Base-by-base conservation (phyloP, 2,113 vertebrate species). In the Hippoglossus stenolepis region DNA sequence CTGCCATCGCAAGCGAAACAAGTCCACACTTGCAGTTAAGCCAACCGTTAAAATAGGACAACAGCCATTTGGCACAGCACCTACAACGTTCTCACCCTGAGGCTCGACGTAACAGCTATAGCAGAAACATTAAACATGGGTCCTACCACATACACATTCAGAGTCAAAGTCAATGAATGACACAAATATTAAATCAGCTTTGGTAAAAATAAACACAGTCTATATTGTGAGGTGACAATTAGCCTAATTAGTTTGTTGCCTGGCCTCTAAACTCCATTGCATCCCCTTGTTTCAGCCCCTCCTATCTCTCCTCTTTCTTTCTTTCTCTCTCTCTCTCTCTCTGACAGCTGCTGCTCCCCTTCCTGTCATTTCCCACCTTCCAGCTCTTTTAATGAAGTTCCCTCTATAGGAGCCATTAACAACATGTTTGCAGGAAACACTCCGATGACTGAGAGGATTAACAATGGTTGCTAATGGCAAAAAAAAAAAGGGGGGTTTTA, bases 181-280 rank as follows among this genome's bases (percentile, higher is more conserved):
- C n/a, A 77, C 17, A 35, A 63, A 84, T 43, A 5, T 10, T 12
- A 40, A 79, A 73, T 68, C 57, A 61, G 54, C 64, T 65, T 56
- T 72, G 82, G 62, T 85, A 85, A 89, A 92, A 87, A 88, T 75
- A 87, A 89, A 79, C 75, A 85, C 57, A 2, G n/a, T 23, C 45
- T 35, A 65, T 79, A 86, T 62, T 83, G 77, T 81, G 51, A 57
- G 31, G 75, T 87, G 61, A 86, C 87, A 90, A 90, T 90, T 90
- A 88, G 78, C 79, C 91, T 92, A 91, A 92, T 91, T 92, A 91
- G 70, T 75, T 85, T 85, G 88, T 86, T 84, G 82, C 47, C 56
- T 81, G 85, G 84, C 85, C 91, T 92, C 83, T 88, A 82, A 82
- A 85, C 78, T 75, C 67, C 72, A 80, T 88, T 66, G 63, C 53